phyloP scores from a whole-genome alignment of 2,888 invertebrate species.

The Chironomus riparius region DNA sequence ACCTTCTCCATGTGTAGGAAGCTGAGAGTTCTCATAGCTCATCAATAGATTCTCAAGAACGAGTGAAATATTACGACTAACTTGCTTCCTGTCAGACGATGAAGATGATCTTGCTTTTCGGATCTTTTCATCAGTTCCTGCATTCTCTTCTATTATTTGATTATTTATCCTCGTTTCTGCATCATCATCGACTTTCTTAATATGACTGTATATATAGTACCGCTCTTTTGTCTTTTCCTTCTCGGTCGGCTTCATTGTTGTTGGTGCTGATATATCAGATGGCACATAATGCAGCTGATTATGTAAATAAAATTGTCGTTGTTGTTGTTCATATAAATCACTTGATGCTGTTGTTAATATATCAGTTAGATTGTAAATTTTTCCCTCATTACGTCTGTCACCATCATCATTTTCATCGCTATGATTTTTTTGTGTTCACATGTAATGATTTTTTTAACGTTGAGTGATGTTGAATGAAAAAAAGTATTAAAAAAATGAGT shows the following conservation, averaged over 20 bases:
- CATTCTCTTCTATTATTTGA: no score
- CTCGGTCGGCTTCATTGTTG: not conserved
- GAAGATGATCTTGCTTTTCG: conserved; percentile 3
- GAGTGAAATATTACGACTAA: conserved; percentile 76
- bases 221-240: conserved; percentile 9
- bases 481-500: no score
- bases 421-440: no score
- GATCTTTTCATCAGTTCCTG: not conserved
- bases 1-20: conserved; percentile 86
- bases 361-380: conserved; percentile 20
- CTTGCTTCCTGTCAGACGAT: conserved; percentile 4
- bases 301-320: not conserved
- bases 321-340: not conserved
- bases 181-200: not conserved
- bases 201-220: conserved; percentile 22
- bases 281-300: conserved; percentile 6
- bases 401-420: conserved; percentile 11
- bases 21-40: conserved; percentile 81
- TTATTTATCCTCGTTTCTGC: not conserved
- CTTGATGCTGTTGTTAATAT: conserved; percentile 22
- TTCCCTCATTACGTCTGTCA: not conserved
- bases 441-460: no score
- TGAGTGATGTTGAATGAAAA: no score
- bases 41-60: conserved; percentile 78
- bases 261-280: not conserved